Evolutionary conservation across 2,888 invertebrate genomes (phyloP).

Genomic region (Pseudococcus longispinus): DNA sequence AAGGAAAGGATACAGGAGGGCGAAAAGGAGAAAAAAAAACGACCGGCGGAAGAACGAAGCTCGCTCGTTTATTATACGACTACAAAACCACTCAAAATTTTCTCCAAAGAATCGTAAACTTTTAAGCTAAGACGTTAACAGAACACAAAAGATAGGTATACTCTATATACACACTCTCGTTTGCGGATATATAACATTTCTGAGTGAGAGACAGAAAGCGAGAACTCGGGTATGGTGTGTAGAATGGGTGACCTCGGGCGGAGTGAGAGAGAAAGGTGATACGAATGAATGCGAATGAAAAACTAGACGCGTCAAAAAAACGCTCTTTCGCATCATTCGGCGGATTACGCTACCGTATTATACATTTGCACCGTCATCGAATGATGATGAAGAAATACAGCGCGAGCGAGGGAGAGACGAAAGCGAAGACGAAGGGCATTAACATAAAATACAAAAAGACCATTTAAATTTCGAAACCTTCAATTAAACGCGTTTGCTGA

Average conservation of each 20-base stretch:
- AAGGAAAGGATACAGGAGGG: neutral
- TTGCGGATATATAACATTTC: neutral
- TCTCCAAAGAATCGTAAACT: neutral
- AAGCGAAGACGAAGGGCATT: neutral
- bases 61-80: neutral
- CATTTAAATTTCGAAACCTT: conserved; percentile 28
- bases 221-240: too few relatives aligned
- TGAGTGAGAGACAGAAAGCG: neutral
- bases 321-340: neutral
- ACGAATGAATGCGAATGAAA: neutral
- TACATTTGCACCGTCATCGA: neutral
- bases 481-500: conserved; percentile 21
- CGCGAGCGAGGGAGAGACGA: too few relatives aligned
- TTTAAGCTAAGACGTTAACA: neutral
- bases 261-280: too few relatives aligned
- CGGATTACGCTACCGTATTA: neutral
- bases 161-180: neutral
- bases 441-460: conserved; percentile 33
- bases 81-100: neutral
- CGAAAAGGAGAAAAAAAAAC: neutral
- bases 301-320: conserved; percentile 10
- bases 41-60: neutral
- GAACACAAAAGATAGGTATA: neutral
- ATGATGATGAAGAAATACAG: too few relatives aligned
- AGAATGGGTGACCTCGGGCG: too few relatives aligned